Percentiles rank a stretch among this genome's conserved stretches.
phyloP scores from a whole-genome alignment of 2,113 vertebrate species.

The Tenebrosternarchus preto region DNA sequence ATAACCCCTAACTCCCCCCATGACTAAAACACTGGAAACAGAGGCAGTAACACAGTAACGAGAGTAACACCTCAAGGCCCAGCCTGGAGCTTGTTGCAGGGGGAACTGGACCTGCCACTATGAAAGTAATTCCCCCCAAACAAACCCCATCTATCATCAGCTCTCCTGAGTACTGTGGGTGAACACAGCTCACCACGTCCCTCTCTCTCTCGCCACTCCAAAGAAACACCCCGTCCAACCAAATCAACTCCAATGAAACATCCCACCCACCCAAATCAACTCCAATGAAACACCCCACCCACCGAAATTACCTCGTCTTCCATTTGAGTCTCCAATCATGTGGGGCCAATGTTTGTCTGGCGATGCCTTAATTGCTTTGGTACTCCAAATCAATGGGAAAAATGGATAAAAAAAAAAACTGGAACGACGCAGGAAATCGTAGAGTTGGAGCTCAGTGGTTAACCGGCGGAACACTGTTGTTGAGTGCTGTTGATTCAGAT shows the following conservation, averaged over 20 bases:
- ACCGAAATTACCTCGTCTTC: background rate
- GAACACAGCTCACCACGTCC: background rate
- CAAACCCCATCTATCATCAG: constrained; percentile 53
- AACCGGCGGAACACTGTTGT: background rate
- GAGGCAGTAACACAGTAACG: background rate
- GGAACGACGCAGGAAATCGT: background rate
- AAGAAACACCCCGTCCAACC: constrained; percentile 9
- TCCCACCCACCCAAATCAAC: too few relatives aligned
- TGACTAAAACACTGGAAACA: background rate
- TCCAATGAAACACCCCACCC: constrained; percentile 12
- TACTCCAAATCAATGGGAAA: background rate
- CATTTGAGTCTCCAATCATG: background rate
- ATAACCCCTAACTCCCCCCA: too few relatives aligned
- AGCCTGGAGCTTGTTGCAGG: constrained; percentile 13
- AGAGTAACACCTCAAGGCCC: background rate
- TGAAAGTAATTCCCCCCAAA: constrained; percentile 53
- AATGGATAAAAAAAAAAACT: background rate
- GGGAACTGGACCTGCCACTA: constrained; percentile 40
- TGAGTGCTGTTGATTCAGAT: background rate
- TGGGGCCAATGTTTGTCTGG: too few relatives aligned
- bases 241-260: constrained; percentile 2
- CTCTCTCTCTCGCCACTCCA: constrained; percentile 7
- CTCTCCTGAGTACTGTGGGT: constrained; percentile 28
- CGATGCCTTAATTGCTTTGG: background rate
- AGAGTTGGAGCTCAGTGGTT: background rate